A percentile compares a stretch with the other conserved stretches of the same genome.
Evolutionary conservation across 2,113 vertebrate genomes (phyloP).

Genomic region (Chitala chitala): DNA sequence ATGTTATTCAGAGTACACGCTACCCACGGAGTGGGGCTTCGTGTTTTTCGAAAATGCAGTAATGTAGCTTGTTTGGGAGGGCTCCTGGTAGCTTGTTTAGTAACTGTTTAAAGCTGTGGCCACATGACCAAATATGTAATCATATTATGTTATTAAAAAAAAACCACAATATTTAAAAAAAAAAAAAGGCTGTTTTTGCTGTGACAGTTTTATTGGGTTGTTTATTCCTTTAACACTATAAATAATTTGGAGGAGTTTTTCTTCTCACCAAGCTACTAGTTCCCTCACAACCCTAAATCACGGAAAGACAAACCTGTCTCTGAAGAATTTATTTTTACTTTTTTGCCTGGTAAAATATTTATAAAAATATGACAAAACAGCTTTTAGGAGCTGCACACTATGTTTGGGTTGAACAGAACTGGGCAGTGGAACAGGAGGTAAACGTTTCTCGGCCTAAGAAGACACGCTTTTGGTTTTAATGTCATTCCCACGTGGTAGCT

Average conservation of each 20-base stretch:
- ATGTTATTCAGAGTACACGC: too few relatives aligned
- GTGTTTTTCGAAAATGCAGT: too few relatives aligned
- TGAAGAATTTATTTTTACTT: slow-evolving; percentile 34
- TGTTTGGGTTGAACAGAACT: slow-evolving; percentile 21
- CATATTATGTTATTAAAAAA: too few relatives aligned
- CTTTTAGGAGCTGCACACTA: not conserved
- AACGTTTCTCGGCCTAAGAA: slow-evolving; percentile 32
- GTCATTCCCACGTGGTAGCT: not conserved
- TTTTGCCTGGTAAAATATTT: slow-evolving; percentile 40
- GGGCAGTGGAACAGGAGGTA: slow-evolving; percentile 11
- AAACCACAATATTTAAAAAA: too few relatives aligned
- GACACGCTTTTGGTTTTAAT: too few relatives aligned
- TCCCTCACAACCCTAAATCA: not conserved
- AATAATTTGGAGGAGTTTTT: slow-evolving; percentile 42
- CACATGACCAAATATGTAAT: slow-evolving; percentile 41
- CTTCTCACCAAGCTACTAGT: slow-evolving; percentile 16
- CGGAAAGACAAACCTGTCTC: slow-evolving; percentile 4
- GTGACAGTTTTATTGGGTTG: slow-evolving; percentile 33
- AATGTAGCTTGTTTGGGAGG: slow-evolving; percentile 15
- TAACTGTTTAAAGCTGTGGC: slow-evolving; percentile 21
- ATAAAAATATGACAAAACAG: slow-evolving; percentile 9
- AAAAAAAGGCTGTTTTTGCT: slow-evolving; percentile 48
- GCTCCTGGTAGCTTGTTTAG: slow-evolving; percentile 31
- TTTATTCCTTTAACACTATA: slow-evolving; percentile 42
- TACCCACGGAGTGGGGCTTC: too few relatives aligned